Evolutionary conservation across 2,797 vertebrate species (phyloP).

Genomic region (Labroides dimidiatus): DNA sequence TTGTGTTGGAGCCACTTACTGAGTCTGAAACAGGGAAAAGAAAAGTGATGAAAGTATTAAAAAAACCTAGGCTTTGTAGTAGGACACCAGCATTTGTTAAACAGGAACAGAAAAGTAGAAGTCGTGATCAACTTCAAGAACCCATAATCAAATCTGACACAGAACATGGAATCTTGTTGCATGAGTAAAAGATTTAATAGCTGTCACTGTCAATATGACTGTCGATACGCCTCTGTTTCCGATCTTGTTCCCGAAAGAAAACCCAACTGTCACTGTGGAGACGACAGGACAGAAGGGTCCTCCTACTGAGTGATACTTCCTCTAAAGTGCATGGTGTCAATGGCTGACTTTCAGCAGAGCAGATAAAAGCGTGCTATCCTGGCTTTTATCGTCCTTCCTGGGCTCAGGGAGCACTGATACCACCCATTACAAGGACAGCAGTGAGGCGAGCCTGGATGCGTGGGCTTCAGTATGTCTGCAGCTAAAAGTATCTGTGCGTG

Average conservation of each 20-base stretch:
- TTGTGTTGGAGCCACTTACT: too few relatives aligned
- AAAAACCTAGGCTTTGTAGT: neutral
- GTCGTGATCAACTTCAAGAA: neutral
- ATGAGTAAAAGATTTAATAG: constrained; percentile 1
- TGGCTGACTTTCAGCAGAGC: constrained; percentile 85
- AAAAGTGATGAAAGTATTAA: neutral
- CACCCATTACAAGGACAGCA: constrained; percentile 83
- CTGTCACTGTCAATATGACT: neutral
- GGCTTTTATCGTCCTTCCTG: constrained; percentile 80
- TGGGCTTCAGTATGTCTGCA: constrained; percentile 74
- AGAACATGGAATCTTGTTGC: neutral
- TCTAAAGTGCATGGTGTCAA: constrained; percentile 87
- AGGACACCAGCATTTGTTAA: neutral
- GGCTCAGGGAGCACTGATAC: constrained; percentile 78
- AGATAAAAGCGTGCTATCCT: constrained; percentile 81
- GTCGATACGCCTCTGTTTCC: neutral
- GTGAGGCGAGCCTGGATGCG: constrained; percentile 78
- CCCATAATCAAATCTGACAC: neutral
- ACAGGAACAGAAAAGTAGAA: constrained; percentile 12
- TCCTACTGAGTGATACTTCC: constrained; percentile 85
- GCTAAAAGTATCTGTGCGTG: constrained; percentile 61
- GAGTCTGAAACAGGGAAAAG: neutral
- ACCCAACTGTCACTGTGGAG: constrained; percentile 60
- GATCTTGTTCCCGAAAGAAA: constrained; percentile 14
- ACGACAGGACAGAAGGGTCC: constrained; percentile 71